A percentile compares a stretch with the other conserved stretches of the same genome.
Evolutionary conservation across 2,113 vertebrate genomes (phyloP).

Genomic region (Rhinolophus ferrumequinum): DNA sequence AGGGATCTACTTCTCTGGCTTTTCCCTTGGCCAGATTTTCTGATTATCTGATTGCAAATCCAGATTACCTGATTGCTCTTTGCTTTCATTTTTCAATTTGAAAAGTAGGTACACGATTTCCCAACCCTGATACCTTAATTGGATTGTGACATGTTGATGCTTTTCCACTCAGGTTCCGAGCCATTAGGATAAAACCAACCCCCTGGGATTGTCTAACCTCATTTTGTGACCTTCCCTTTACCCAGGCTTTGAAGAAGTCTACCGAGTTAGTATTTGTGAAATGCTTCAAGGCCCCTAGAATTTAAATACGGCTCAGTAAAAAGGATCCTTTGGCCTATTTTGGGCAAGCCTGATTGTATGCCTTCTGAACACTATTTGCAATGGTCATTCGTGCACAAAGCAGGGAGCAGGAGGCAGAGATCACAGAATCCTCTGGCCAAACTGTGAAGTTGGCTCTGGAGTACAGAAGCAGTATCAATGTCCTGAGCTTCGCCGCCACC

Average conservation of each 20-base stretch:
- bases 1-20: neutral
- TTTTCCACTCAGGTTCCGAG: neutral
- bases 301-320: neutral
- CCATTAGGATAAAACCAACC: neutral
- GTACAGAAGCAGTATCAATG: neutral
- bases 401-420: neutral
- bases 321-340: neutral
- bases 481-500: neutral
- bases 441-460: neutral
- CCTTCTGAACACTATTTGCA: neutral
- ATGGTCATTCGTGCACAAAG: neutral
- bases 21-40: neutral
- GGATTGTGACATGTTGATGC: slow-evolving; percentile 8
- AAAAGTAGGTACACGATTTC: neutral
- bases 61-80: neutral
- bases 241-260: neutral
- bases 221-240: neutral
- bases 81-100: slow-evolving; percentile 51
- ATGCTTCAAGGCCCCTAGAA: neutral
- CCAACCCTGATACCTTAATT: slow-evolving; percentile 13
- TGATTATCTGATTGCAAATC: neutral
- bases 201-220: neutral
- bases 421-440: neutral
- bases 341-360: neutral
- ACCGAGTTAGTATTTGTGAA: neutral